Evolutionary conservation across 2,888 invertebrate species (phyloP).

Genomic region (Drosophila longiperda): DNA sequence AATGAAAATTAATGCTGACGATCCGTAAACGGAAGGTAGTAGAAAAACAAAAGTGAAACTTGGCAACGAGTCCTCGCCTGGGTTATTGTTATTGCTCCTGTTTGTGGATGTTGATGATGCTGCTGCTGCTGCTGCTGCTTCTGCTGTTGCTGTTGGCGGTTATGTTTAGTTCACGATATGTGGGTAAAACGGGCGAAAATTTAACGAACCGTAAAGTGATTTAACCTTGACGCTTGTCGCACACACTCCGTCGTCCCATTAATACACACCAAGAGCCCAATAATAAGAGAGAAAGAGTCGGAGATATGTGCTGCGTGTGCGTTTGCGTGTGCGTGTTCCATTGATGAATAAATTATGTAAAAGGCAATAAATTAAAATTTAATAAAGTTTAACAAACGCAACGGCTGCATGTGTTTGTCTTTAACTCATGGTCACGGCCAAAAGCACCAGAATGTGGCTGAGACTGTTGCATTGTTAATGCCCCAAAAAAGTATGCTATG

Average conservation of each 20-base stretch:
- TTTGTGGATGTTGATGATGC: neutral
- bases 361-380: constrained; percentile 72
- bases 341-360: constrained; percentile 72
- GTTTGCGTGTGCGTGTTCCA: constrained; percentile 15
- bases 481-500: constrained; percentile 53
- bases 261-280: constrained; percentile 48
- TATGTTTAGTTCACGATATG: constrained; percentile 39
- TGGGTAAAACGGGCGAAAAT: constrained; percentile 58
- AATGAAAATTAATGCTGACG: constrained; percentile 81
- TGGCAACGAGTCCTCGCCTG: constrained; percentile 21
- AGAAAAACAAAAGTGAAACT: constrained; percentile 64
- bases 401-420: constrained; percentile 20
- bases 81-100: neutral
- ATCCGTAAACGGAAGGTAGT: constrained; percentile 69
- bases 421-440: constrained; percentile 17
- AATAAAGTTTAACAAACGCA: constrained; percentile 56
- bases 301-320: too few relatives aligned
- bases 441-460: neutral
- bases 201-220: constrained; percentile 79
- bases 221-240: constrained; percentile 78
- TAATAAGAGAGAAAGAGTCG: neutral
- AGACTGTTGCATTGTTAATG: constrained; percentile 54
- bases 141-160: constrained; percentile 10
- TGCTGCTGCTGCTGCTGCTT: neutral
- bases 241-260: constrained; percentile 58